Percentiles rank a stretch among this genome's conserved stretches.
Evolutionary conservation across 2,797 vertebrate genomes (phyloP).

Genomic region (Sebastes oblongus): DNA sequence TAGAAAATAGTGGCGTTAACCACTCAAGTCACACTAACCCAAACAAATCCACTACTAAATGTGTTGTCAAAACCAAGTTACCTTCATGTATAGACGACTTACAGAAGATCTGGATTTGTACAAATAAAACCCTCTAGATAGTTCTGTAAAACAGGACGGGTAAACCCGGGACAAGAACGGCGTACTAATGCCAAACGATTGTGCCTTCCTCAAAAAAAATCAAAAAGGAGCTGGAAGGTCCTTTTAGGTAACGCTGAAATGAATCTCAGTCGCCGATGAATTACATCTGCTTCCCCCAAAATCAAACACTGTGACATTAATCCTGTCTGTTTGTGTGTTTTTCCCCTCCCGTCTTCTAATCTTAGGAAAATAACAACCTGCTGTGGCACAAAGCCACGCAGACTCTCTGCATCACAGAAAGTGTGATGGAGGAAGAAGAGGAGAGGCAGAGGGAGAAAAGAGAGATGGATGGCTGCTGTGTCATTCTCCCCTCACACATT

Average conservation of each 20-base stretch:
- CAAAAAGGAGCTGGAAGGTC: conserved; percentile 1
- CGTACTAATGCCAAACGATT: neutral
- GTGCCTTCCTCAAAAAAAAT: neutral
- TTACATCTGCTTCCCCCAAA: conserved; percentile 31
- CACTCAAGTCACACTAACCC: no score
- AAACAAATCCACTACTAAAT: neutral
- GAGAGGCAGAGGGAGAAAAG: neutral
- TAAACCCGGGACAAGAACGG: neutral
- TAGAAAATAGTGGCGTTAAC: no score
- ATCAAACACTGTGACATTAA: conserved; percentile 49
- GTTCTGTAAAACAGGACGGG: neutral
- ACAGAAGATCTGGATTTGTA: neutral
- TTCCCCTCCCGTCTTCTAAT: conserved; percentile 46
- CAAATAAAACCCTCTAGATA: neutral
- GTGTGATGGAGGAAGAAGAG: neutral
- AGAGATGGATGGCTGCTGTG: conserved; percentile 46
- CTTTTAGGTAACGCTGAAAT: conserved; percentile 10
- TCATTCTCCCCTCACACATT: conserved; percentile 44
- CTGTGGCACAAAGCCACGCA: conserved; percentile 4
- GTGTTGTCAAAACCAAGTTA: neutral
- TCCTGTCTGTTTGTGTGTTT: conserved; percentile 31
- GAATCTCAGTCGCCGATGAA: conserved; percentile 28
- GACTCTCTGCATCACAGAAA: neutral
- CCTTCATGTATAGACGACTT: neutral
- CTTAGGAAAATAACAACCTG: conserved; percentile 47